These are phyloP conservation scores for Turdus rufiventris DNA, from an alignment of 2,113 vertebrate species.

Conservation along the genomic window DNA sequence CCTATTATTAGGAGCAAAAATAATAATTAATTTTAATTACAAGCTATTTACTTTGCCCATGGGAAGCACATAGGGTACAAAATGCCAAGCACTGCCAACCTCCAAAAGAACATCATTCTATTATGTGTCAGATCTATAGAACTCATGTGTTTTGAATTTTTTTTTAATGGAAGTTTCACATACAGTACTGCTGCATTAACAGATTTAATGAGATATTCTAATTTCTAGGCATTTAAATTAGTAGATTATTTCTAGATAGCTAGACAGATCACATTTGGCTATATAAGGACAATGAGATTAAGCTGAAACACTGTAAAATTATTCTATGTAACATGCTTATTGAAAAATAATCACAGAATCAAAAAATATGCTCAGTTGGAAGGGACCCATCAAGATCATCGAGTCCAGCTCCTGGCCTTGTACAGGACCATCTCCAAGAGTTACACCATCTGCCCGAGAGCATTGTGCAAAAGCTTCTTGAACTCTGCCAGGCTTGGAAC, in stretches of 20 bases:
- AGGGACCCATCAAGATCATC: not conserved
- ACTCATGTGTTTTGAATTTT: not conserved
- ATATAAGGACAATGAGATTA: not conserved
- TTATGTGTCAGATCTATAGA: not conserved
- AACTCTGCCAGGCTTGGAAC: not conserved
- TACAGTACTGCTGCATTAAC: not conserved
- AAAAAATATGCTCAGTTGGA: not conserved
- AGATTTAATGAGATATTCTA: not conserved
- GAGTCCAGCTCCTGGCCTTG: not conserved
- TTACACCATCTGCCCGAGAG: not conserved
- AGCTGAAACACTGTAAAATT: not conserved
- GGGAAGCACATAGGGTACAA: not conserved
- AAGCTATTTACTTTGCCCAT: not conserved
- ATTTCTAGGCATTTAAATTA: not conserved
- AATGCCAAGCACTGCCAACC: not conserved
- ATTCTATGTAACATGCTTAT: not conserved
- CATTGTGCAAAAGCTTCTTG: not conserved
- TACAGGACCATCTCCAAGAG: not conserved
- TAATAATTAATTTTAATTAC: not conserved
- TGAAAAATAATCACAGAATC: not conserved
- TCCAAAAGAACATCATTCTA: not conserved
- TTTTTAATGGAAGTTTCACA: not conserved
- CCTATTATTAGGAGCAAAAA: not conserved
- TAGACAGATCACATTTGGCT: not conserved
- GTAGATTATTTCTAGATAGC: not conserved